These are phyloP conservation scores for Apolygus lucorum DNA, from an alignment of 1,140 invertebrate genomes.

Conservation along the genomic window DNA sequence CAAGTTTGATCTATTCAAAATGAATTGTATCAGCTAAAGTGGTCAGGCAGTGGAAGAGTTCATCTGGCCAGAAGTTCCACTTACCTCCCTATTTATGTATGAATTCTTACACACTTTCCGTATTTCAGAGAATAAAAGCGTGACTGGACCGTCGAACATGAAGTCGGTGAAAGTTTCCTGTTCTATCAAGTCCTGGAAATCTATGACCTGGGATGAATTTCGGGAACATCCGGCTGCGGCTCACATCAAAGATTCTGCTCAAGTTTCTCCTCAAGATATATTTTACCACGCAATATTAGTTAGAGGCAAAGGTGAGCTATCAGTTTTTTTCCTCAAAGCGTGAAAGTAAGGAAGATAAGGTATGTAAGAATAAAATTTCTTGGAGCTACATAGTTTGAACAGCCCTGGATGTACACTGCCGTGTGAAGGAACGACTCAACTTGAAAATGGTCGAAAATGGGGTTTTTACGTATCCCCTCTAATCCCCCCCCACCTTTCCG, in stretches of 20 bases:
- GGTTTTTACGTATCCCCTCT: too few species aligned
- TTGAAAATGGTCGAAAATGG: too few species aligned
- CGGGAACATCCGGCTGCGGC: conserved; percentile 44
- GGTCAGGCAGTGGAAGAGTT: too few species aligned
- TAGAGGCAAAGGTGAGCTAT: conserved; percentile 47
- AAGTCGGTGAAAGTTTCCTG: conserved; percentile 15
- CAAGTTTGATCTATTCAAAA: too few species aligned
- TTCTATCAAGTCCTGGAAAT: conserved; percentile 50
- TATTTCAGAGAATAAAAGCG: conserved; percentile 20
- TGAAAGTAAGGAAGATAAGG: too few species aligned
- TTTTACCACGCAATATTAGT: conserved; percentile 61
- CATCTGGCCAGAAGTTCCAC: not conserved
- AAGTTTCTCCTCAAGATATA: conserved; percentile 45
- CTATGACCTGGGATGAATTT: conserved; percentile 55
- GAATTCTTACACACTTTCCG: not conserved
- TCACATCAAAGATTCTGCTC: conserved; percentile 3
- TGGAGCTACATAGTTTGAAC: too few species aligned
- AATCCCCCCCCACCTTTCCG: too few species aligned
- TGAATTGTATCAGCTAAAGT: too few species aligned
- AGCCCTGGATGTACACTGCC: too few species aligned
- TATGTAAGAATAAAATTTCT: too few species aligned
- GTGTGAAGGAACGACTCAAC: too few species aligned
- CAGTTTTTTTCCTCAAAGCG: too few species aligned
- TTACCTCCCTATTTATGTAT: not conserved
- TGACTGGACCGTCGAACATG: conserved; percentile 8